Base-by-base conservation (phyloP, 2,113 vertebrate genomes). In the Redunca redunca region DNA sequence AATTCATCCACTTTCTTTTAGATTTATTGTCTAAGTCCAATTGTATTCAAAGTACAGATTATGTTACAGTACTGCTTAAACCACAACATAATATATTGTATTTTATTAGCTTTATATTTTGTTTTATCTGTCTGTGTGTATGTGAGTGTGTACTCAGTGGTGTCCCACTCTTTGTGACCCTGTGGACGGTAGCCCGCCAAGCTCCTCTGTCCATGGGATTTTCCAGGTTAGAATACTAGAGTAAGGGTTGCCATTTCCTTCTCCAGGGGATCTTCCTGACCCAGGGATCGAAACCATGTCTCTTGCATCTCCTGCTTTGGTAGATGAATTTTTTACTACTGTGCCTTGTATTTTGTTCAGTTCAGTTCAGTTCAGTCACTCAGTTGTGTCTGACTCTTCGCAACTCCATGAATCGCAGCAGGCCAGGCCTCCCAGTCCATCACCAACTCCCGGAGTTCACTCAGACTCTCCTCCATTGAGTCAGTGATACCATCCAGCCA, bases 111-210 rank as follows among this genome's bases (percentile, higher is more conserved):
- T 81, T 89, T 62, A n/a, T 67, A n/a, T 67, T 67, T n/a, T 67
- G 33, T 67, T 67, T n/a, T 19, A 67, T 67, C 33, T 67, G 64
- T n/a, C 33, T 62, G 28, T 64, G 15, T 67, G 33, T n/a, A 17
- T 19, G 64, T 67, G 62, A n/a, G 33, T 67, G 33, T 67, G 64
- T 67, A 19, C 7, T 67, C 64, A 19, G 33, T n/a, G n/a, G 64
- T 67, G 16, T 19, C 16, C 0, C 0, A 67, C 64, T 67, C 16
- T n/a, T n/a, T 67, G 16, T 9, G 8, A n/a, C 4, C 16, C 33
- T n/a, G 64, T 10, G 64, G 16, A n/a, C 33, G 10, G 4, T n/a
- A 67, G 16, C 16, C 33, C 0, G 1, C 33, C 64, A 67, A n/a
- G 16, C 33, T 67, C 33, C 33, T 67, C 64, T 67, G 16, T 67